Percentiles rank a stretch among this genome's conserved stretches.
Evolutionary conservation across 2,888 invertebrate species (phyloP).

Genomic region (Hydriomena furcata): DNA sequence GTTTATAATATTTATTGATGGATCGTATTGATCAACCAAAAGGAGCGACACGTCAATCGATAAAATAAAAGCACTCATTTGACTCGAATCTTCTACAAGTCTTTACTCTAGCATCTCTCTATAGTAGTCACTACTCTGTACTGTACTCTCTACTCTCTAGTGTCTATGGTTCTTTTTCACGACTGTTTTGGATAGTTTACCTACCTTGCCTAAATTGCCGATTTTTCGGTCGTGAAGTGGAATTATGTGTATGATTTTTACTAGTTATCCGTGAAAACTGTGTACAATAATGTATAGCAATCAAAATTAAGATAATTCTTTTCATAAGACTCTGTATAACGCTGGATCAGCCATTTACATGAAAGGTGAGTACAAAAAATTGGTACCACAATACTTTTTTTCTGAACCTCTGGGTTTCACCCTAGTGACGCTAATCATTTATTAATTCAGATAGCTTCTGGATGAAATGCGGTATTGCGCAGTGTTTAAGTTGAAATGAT

Average conservation of each 20-base stretch:
- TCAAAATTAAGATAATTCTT: constrained; percentile 54
- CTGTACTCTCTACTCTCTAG: constrained; percentile 38
- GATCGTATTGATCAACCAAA: too few species aligned
- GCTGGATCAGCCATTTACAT: constrained; percentile 81
- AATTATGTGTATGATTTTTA: constrained; percentile 65
- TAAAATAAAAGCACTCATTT: too few species aligned
- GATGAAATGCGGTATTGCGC: constrained; percentile 7
- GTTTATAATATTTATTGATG: too few species aligned
- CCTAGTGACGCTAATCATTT: constrained; percentile 39
- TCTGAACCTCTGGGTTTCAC: constrained; percentile 50
- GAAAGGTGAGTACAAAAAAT: constrained; percentile 83
- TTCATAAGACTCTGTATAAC: constrained; percentile 53
- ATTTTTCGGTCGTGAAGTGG: constrained; percentile 69
- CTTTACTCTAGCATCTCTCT: not conserved
- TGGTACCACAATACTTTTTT: constrained; percentile 71
- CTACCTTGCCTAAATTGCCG: constrained; percentile 78
- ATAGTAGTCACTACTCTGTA: constrained; percentile 21
- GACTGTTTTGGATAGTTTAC: constrained; percentile 83
- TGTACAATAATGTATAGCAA: constrained; percentile 66
- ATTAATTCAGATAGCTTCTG: constrained; percentile 20
- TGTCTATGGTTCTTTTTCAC: constrained; percentile 80
- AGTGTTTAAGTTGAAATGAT: constrained; percentile 36
- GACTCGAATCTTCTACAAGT: constrained; percentile 30
- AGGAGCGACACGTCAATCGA: too few species aligned
- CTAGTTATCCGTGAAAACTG: constrained; percentile 50